Conservation (phyloP, 1,140 invertebrate genomes). For the Musca domestica region DNA sequence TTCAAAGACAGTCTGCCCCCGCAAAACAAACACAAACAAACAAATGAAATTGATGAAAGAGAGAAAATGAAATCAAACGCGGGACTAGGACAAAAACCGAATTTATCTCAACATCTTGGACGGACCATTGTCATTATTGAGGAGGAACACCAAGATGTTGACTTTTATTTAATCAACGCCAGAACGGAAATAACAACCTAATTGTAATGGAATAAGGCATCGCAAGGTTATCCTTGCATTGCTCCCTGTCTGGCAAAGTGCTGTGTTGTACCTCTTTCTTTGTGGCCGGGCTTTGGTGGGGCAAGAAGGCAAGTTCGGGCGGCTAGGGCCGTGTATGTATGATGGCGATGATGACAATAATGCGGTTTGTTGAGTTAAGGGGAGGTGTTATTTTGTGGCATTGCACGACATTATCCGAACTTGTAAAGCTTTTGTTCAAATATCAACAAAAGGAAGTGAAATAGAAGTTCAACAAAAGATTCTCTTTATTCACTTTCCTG, state of each 20-base stretch:
- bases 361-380: conserved; percentile 8
- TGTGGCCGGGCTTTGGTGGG: not conserved
- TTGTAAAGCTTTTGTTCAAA: conserved; percentile 19
- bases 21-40: not conserved
- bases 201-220: conserved; percentile 12
- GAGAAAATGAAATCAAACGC: not conserved
- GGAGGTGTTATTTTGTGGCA: conserved; percentile 11
- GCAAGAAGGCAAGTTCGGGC: not conserved
- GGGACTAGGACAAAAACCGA: too few species aligned
- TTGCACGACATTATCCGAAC: conserved; percentile 6
- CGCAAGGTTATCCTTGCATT: not conserved
- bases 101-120: conserved; percentile 7
- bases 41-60: not conserved
- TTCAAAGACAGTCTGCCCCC: not conserved
- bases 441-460: conserved; percentile 4
- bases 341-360: not conserved
- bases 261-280: not conserved
- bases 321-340: not conserved
- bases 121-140: not conserved
- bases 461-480: conserved; percentile 7
- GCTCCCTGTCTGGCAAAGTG: not conserved
- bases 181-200: conserved; percentile 12
- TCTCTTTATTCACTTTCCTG: not conserved
- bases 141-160: not conserved
- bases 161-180: conserved; percentile 21